phyloP scores from a whole-genome alignment of 2,888 invertebrate genomes.

The Melolontha melolontha region DNA sequence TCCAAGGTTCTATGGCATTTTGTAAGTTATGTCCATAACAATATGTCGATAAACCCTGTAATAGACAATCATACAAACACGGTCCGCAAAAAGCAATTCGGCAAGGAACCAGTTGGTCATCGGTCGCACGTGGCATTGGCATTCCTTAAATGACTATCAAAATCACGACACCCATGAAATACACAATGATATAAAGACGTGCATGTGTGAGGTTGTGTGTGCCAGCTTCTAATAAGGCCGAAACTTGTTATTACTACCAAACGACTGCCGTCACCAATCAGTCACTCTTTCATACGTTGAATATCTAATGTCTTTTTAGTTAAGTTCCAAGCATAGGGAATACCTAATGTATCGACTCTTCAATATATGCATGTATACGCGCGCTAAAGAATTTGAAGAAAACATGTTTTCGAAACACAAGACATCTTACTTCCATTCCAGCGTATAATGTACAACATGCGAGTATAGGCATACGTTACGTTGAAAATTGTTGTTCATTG shows the following conservation, averaged over 20 bases:
- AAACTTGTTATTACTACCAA: conserved; percentile 27
- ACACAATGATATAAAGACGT: conserved; percentile 15
- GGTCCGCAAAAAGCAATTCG: background rate
- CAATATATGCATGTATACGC: too few species aligned
- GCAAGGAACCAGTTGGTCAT: conserved; percentile 33
- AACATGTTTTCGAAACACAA: too few species aligned
- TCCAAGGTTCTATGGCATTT: too few species aligned
- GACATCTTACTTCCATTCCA: too few species aligned
- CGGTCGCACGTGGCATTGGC: conserved; percentile 38
- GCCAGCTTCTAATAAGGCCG: conserved; percentile 24
- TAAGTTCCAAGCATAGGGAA: too few species aligned
- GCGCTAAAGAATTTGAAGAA: too few species aligned
- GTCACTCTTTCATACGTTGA: conserved; percentile 21
- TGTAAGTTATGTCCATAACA: too few species aligned
- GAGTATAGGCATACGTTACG: conserved; percentile 46
- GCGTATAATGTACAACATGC: too few species aligned
- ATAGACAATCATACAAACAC: conserved; percentile 19
- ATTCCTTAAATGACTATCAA: conserved; percentile 33
- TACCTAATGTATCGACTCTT: too few species aligned
- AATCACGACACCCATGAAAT: conserved; percentile 30
- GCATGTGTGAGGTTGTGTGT: too few species aligned
- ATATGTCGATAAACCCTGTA: conserved; percentile 35
- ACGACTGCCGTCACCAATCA: conserved; percentile 3
- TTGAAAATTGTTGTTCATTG: conserved; percentile 8
- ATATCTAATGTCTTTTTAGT: conserved; percentile 31